phyloP scores from a whole-genome alignment of 2,888 invertebrate genomes.

The Corbicula japonica region DNA sequence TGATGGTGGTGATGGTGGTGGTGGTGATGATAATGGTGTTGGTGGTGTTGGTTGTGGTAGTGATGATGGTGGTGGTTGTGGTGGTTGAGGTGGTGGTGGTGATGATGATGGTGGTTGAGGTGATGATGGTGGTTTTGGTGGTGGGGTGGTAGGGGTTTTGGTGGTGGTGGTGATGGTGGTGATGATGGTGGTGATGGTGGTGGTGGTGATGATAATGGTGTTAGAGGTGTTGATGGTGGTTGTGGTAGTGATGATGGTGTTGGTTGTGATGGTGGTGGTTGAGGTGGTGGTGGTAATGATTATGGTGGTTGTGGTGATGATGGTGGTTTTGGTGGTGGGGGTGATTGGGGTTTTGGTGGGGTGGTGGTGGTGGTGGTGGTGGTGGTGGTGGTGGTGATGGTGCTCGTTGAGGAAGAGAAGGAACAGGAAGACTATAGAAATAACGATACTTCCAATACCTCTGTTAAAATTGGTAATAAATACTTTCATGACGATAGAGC shows the following conservation, averaged over 20 bases:
- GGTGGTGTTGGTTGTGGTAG: slow-evolving; percentile 2
- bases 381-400: slow-evolving; percentile 1
- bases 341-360: neutral
- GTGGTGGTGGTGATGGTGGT: slow-evolving; percentile 1
- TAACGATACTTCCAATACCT: too few relatives aligned
- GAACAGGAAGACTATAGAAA: too few relatives aligned
- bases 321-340: neutral
- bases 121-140: neutral
- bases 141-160: neutral
- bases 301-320: neutral
- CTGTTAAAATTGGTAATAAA: too few relatives aligned
- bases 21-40: too few relatives aligned
- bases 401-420: neutral
- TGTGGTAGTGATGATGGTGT: neutral
- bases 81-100: too few relatives aligned
- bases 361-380: slow-evolving; percentile 2
- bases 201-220: neutral
- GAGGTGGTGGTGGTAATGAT: neutral
- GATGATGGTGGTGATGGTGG: neutral
- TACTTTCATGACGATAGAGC: too few relatives aligned
- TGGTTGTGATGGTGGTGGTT: neutral
- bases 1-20: neutral
- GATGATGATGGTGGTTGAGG: too few relatives aligned
- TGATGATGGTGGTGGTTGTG: too few relatives aligned
- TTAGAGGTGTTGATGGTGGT: slow-evolving; percentile 1